These are phyloP conservation scores for Hestina assimilis DNA, from an alignment of 1,140 invertebrate species.

Conservation along the genomic window DNA sequence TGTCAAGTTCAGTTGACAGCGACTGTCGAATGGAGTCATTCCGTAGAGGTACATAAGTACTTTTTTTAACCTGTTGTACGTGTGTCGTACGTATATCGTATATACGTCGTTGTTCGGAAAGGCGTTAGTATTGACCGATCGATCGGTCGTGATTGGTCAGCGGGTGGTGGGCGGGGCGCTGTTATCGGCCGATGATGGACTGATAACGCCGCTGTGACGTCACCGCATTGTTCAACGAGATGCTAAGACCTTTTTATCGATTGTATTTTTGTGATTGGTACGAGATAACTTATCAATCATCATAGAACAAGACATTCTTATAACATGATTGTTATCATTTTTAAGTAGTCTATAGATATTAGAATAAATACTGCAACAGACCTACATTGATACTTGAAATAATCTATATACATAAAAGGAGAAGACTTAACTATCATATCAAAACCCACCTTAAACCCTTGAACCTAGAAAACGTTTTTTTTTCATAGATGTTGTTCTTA, in stretches of 20 bases:
- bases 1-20: conserved; percentile 27
- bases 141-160: conserved; percentile 63
- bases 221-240: conserved; percentile 45
- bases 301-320: background rate
- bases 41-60: background rate
- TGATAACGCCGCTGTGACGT: conserved; percentile 57
- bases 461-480: no score
- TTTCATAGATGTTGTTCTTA: no score
- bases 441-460: no score
- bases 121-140: conserved; percentile 62
- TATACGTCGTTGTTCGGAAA: conserved; percentile 38
- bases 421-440: no score
- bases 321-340: background rate
- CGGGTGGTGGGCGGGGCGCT: conserved; percentile 51
- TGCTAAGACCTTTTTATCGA: conserved; percentile 22
- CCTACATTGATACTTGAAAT: background rate
- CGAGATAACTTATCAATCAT: conserved; percentile 14
- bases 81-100: background rate
- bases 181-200: conserved; percentile 60
- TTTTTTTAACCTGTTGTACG: background rate
- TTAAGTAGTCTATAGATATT: background rate
- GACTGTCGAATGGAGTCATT: conserved; percentile 12
- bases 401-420: no score
- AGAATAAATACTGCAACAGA: background rate
- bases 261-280: conserved; percentile 16